These are phyloP conservation scores for Osmerus mordax DNA, from an alignment of 2,113 vertebrate genomes.

Conservation along the genomic window DNA sequence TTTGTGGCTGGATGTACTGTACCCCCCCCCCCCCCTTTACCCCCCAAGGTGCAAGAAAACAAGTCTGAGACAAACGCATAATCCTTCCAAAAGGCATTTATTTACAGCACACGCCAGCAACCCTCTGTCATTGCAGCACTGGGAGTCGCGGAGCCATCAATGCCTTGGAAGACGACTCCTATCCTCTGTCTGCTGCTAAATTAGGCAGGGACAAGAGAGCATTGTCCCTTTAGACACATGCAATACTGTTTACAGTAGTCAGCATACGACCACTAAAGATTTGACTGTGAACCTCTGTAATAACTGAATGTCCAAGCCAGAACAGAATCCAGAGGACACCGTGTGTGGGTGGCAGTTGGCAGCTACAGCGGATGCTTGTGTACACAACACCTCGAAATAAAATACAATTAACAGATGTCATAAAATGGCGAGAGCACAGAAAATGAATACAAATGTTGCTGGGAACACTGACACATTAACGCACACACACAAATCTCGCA, in stretches of 20 bases:
- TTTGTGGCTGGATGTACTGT: slow-evolving; percentile 13
- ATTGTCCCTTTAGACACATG: no score
- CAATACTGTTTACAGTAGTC: no score
- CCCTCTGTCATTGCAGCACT: no score
- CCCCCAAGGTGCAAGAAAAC: slow-evolving; percentile 20
- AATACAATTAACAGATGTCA: slow-evolving; percentile 55
- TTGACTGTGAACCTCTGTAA: neutral
- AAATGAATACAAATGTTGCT: slow-evolving; percentile 38
- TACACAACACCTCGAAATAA: slow-evolving; percentile 41
- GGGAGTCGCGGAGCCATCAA: no score
- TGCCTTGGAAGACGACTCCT: no score
- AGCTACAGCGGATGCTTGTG: slow-evolving; percentile 34
- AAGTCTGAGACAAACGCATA: neutral
- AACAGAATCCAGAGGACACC: neutral
- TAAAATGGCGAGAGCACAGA: slow-evolving; percentile 38
- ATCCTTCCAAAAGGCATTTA: no score
- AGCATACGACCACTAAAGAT: no score
- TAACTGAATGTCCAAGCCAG: neutral
- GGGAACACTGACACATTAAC: neutral
- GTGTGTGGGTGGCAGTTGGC: neutral
- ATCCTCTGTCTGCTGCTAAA: no score
- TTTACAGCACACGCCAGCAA: no score
- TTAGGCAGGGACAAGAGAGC: no score
- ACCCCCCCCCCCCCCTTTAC: neutral
- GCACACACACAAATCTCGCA: no score